Conservation (phyloP, 2,797 vertebrate species). For the Platyrinchus mystaceus region DNA sequence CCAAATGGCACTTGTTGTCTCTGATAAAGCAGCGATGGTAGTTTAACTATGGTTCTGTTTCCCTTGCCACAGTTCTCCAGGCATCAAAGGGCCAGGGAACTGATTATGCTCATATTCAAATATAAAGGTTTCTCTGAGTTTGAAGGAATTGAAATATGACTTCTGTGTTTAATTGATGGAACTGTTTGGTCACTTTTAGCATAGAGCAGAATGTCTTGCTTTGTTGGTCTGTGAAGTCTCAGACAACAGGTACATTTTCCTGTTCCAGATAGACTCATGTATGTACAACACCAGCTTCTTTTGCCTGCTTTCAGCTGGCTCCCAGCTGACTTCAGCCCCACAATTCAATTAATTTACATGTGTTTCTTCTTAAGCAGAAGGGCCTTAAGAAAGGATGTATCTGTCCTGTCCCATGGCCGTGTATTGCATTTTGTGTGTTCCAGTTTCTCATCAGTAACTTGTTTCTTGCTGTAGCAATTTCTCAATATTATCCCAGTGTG, state of each 20-base stretch:
- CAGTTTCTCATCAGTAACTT: not conserved
- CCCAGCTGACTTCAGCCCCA: not conserved
- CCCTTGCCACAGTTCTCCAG: not conserved
- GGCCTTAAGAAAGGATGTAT: not conserved
- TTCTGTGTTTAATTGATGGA: not conserved
- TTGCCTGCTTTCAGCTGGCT: not conserved
- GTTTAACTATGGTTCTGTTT: not conserved
- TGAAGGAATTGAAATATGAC: not conserved
- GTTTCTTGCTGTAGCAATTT: not conserved
- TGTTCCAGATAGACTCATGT: not conserved
- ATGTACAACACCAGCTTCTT: not conserved
- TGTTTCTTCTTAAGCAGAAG: not conserved
- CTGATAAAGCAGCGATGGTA: not conserved
- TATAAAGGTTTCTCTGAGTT: not conserved
- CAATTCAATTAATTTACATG: not conserved
- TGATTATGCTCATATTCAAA: not conserved
- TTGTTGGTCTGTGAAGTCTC: not conserved
- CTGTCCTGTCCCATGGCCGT: fast-evolving
- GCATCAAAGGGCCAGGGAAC: not conserved
- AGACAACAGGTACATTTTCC: not conserved
- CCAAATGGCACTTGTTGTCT: not conserved
- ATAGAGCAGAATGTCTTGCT: not conserved
- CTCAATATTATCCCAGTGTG: not conserved
- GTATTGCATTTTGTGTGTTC: not conserved
- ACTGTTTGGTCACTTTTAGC: not conserved